Evolutionary conservation across 1,140 invertebrate species (phyloP), one percentile per base, ranked within the genome.

Genomic region (Eriosoma lanigerum): DNA sequence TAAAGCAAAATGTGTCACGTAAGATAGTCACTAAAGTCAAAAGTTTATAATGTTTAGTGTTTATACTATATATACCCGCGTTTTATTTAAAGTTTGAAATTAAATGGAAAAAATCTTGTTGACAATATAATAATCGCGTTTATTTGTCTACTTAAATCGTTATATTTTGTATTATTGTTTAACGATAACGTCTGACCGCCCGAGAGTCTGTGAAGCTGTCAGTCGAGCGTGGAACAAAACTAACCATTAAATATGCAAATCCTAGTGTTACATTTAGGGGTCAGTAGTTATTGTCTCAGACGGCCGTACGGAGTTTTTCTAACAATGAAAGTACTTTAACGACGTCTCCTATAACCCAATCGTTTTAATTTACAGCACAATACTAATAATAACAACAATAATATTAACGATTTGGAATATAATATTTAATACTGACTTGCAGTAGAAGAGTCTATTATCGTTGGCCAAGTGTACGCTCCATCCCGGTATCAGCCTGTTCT

Each of bases 351-450:
- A n/a, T n/a, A n/a, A n/a, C n/a, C n/a, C n/a, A n/a, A n/a, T n/a
- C n/a, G n/a, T n/a, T n/a, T n/a, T n/a, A n/a, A n/a, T n/a, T n/a
- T n/a, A n/a, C n/a, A n/a, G n/a, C n/a, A n/a, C n/a, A n/a, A n/a
- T n/a, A n/a, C n/a, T n/a, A n/a, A n/a, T n/a, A n/a, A n/a, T n/a
- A n/a, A n/a, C n/a, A n/a, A n/a, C n/a, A n/a, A n/a, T n/a, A n/a
- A n/a, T n/a, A n/a, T n/a, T n/a, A n/a, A n/a, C n/a, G n/a, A n/a
- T n/a, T n/a, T n/a, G n/a, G n/a, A n/a, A n/a, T n/a, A n/a, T n/a
- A n/a, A n/a, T n/a, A n/a, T n/a, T n/a, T n/a, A n/a, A 68, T 62
- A 90, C 92, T 90, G 86, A 93, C 92, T 93, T 93, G 91, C 91
- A 92, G 88, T 93, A 93, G 86, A 92, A 93, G 68, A 93, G 88